Evolutionary conservation across 2,797 vertebrate genomes (phyloP).

Genomic region (Xenops minutus): DNA sequence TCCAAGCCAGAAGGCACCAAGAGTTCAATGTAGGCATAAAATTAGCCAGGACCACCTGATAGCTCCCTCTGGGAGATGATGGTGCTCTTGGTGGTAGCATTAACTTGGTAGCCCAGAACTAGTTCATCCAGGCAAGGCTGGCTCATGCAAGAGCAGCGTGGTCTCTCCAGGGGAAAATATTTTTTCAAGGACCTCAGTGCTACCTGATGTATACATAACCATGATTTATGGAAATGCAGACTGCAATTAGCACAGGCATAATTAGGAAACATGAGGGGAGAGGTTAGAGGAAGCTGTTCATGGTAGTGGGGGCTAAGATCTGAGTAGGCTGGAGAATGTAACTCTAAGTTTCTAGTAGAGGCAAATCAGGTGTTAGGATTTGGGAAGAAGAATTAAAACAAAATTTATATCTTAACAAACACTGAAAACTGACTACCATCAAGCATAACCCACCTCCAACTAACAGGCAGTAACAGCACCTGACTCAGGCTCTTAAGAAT

Average conservation of each 20-base stretch:
- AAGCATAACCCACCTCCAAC: background rate
- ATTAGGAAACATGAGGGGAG: background rate
- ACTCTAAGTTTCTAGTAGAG: background rate
- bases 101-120: background rate
- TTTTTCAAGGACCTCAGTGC: background rate
- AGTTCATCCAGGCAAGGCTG: background rate
- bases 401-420: background rate
- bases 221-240: background rate
- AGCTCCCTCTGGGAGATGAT: background rate
- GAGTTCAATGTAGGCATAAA: background rate
- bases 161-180: background rate
- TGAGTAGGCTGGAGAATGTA: background rate
- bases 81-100: background rate
- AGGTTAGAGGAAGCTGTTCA: background rate
- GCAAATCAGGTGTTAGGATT: background rate
- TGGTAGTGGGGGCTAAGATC: background rate
- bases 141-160: background rate
- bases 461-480: background rate
- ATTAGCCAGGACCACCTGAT: background rate
- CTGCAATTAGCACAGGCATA: background rate
- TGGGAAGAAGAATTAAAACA: background rate
- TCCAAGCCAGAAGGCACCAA: background rate
- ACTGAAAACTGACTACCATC: background rate
- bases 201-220: background rate
- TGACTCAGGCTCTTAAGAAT: background rate